These are phyloP conservation scores for Mystacides longicornis DNA, from an alignment of 2,888 invertebrate species.

Conservation along the genomic window DNA sequence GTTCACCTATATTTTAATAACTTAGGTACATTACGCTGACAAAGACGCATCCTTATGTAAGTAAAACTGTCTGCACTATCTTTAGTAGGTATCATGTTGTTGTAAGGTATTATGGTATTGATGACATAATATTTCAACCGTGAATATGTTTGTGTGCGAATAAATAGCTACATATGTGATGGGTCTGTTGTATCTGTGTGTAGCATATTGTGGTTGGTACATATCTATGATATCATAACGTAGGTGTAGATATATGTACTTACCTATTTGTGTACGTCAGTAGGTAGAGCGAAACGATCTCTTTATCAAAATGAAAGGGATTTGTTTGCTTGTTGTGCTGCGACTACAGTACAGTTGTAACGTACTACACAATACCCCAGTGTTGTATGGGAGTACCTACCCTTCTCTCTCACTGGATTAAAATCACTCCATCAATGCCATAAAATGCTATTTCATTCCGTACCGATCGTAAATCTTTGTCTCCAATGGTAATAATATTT, in stretches of 20 bases:
- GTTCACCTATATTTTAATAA: too few relatives aligned
- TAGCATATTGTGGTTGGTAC: background rate
- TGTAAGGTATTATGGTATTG: too few relatives aligned
- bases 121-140: too few relatives aligned
- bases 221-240: background rate
- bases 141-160: too few relatives aligned
- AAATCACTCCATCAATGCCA: slow-evolving; percentile 17
- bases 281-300: background rate
- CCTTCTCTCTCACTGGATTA: slow-evolving; percentile 8
- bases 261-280: too few relatives aligned
- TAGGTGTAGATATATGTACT: too few relatives aligned
- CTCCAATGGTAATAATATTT: slow-evolving; percentile 20
- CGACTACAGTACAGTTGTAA: background rate
- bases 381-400: background rate
- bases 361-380: background rate
- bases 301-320: background rate
- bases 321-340: background rate
- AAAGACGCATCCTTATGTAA: too few relatives aligned
- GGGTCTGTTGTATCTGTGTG: too few relatives aligned
- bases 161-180: too few relatives aligned
- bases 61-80: too few relatives aligned
- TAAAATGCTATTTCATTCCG: slow-evolving; percentile 9
- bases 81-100: too few relatives aligned
- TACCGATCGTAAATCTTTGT: slow-evolving; percentile 18
- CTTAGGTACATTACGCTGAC: too few relatives aligned